A percentile compares a stretch with the other conserved stretches of the same genome.
Evolutionary conservation across 2,797 vertebrate genomes (phyloP).

Genomic region (Trachurus trachurus): DNA sequence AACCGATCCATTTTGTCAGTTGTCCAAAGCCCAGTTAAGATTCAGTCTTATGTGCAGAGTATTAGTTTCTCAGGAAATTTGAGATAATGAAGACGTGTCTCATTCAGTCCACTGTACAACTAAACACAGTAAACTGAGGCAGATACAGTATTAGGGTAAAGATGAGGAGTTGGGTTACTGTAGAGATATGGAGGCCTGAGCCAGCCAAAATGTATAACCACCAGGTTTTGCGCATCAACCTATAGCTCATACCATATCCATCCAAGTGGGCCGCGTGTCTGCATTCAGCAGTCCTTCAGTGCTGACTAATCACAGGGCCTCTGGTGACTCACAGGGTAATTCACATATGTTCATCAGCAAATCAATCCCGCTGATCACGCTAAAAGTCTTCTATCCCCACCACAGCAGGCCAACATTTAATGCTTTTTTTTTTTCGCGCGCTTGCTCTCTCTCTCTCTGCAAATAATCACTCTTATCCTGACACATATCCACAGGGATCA

Average conservation of each 20-base stretch:
- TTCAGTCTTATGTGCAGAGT: constrained; percentile 13
- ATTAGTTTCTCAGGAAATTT: constrained; percentile 2
- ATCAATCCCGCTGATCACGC: constrained; percentile 52
- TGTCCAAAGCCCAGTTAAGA: constrained; percentile 23
- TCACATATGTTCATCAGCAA: constrained; percentile 62
- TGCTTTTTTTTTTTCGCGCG: constrained; percentile 9
- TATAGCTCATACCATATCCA: constrained; percentile 11
- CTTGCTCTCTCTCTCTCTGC: constrained; percentile 5
- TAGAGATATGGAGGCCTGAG: neutral
- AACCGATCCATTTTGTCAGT: constrained; percentile 27
- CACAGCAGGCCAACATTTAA: constrained; percentile 34
- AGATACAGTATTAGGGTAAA: constrained; percentile 18
- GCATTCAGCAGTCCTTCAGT: constrained; percentile 35
- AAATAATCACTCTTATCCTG: constrained; percentile 26
- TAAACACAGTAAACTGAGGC: constrained; percentile 21
- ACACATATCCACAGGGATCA: constrained; percentile 25
- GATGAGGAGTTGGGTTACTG: constrained; percentile 6
- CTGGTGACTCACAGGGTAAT: constrained; percentile 48
- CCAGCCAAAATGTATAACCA: neutral
- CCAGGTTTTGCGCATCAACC: constrained; percentile 16
- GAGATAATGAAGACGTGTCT: constrained; percentile 19
- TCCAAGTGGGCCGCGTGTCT: constrained; percentile 38
- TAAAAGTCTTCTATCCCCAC: constrained; percentile 30
- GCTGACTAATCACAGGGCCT: constrained; percentile 59
- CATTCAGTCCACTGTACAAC: constrained; percentile 6